Percentiles rank a stretch among this genome's conserved stretches.
Conservation (phyloP, 2,888 invertebrate genomes). For the Pristionchus fissidentatus region DNA sequence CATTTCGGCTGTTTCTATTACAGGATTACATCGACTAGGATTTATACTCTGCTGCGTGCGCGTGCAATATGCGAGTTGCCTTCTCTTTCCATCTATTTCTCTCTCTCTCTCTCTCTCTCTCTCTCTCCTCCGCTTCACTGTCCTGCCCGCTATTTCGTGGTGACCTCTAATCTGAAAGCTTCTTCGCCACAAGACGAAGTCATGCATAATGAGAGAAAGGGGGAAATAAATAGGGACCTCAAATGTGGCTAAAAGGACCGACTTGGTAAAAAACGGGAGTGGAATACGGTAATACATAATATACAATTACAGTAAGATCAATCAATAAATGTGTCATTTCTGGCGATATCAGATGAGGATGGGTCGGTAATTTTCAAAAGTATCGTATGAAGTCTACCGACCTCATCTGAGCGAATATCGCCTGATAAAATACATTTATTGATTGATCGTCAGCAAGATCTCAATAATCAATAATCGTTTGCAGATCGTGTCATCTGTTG, state of each 20-base stretch:
- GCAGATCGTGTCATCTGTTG: constrained; percentile 65
- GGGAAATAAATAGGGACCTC: background rate
- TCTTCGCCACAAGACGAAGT: constrained; percentile 31
- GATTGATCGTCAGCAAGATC: background rate
- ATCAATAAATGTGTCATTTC: too few relatives aligned
- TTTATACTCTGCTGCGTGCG: too few relatives aligned
- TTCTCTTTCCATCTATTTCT: background rate
- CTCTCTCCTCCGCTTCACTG: background rate
- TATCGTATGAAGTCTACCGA: too few relatives aligned
- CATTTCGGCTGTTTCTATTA: too few relatives aligned
- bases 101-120: background rate
- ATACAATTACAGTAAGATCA: too few relatives aligned
- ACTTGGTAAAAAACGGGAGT: background rate
- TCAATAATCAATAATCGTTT: constrained; percentile 37
- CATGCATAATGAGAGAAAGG: constrained; percentile 8
- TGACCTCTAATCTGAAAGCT: background rate
- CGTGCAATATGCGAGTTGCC: too few relatives aligned
- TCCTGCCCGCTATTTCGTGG: background rate
- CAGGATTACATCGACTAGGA: too few relatives aligned
- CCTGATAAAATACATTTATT: background rate
- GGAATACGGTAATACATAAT: too few relatives aligned
- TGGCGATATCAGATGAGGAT: too few relatives aligned
- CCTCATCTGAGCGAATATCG: too few relatives aligned
- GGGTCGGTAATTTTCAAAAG: too few relatives aligned
- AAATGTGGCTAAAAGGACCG: background rate